Conservation (phyloP, 2,797 vertebrate species). For the Ibycter americanus region DNA sequence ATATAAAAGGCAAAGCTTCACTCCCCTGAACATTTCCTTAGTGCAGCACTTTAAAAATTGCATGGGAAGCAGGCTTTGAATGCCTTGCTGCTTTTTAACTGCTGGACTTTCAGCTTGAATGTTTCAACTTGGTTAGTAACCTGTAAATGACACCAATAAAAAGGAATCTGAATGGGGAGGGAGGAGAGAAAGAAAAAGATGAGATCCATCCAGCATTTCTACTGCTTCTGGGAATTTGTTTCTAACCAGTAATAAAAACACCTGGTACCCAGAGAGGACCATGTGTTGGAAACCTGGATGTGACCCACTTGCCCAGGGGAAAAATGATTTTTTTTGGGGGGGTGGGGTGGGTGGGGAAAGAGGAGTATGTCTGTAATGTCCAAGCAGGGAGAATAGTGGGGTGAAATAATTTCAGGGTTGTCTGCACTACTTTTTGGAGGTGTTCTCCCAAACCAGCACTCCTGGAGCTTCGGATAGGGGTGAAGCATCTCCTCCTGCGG, state of each 20-base stretch:
- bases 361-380: neutral
- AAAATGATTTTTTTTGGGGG: neutral
- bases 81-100: conserved; percentile 49
- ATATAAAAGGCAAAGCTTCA: conserved; percentile 50
- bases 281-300: neutral
- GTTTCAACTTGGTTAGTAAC: conserved; percentile 70
- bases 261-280: neutral
- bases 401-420: neutral
- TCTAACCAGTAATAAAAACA: neutral
- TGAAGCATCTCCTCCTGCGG: neutral
- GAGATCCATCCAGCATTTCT: neutral
- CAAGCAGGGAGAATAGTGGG: neutral
- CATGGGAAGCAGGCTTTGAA: conserved; percentile 30
- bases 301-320: neutral
- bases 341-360: accelerated
- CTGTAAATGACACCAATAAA: conserved; percentile 64
- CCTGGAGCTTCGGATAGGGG: neutral
- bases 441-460: neutral
- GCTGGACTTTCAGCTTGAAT: conserved; percentile 62
- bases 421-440: neutral
- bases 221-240: neutral
- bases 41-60: conserved; percentile 59
- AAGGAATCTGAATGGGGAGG: conserved; percentile 14
- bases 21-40: conserved; percentile 54
- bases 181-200: neutral